phyloP scores from a whole-genome alignment of 2,888 invertebrate species.

The Drosophila colorata region DNA sequence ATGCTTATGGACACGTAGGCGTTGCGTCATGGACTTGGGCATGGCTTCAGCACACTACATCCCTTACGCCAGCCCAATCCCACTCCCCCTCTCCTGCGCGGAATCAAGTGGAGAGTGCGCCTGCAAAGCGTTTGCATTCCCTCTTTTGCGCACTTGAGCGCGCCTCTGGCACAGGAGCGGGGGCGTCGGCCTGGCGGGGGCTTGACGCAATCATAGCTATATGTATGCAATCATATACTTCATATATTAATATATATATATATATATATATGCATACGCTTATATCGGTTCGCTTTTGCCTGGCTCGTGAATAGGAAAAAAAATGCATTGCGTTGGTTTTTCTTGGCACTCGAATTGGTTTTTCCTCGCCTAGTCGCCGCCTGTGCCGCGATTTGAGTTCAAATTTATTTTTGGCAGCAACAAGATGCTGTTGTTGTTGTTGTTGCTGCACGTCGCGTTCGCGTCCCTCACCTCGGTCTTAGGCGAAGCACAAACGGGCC shows the following conservation, averaged over 20 bases:
- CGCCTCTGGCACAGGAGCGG: constrained; percentile 37
- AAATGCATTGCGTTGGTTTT: constrained; percentile 75
- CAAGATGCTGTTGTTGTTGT: constrained; percentile 24
- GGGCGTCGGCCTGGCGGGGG: not conserved
- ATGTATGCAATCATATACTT: constrained; percentile 5
- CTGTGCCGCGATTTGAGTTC: constrained; percentile 74
- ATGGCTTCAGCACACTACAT: constrained; percentile 19
- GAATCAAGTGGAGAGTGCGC: constrained; percentile 27
- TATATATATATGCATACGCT: constrained; percentile 8
- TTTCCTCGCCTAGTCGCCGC: constrained; percentile 51
- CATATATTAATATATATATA: not conserved
- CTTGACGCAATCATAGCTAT: constrained; percentile 3
- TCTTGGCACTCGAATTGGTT: constrained; percentile 69
- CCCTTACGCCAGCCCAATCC: not conserved
- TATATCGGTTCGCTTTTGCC: constrained; percentile 31
- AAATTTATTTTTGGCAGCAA: constrained; percentile 78
- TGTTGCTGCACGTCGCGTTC: not conserved
- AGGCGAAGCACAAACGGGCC: constrained; percentile 25
- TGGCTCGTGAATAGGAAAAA: constrained; percentile 57
- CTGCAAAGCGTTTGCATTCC: constrained; percentile 24
- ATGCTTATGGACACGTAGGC: constrained; percentile 43
- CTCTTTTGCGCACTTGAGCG: constrained; percentile 60
- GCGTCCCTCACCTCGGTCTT: constrained; percentile 31
- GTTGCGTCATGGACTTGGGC: constrained; percentile 56
- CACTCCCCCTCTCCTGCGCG: not conserved